Evolutionary conservation across 2,113 vertebrate genomes (phyloP).

Genomic region (Blennius ocellaris): DNA sequence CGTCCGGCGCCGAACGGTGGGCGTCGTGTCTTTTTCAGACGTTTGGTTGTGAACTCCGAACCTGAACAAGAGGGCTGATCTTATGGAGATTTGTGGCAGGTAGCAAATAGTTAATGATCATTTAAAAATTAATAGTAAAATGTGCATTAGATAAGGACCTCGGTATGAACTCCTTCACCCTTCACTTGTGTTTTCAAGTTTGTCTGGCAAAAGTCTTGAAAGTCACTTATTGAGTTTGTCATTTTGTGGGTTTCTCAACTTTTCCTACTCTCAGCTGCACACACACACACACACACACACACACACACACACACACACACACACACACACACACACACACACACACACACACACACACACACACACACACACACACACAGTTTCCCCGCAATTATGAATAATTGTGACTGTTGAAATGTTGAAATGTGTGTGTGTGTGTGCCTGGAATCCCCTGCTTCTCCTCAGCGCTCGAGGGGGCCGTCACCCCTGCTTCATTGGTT

Average conservation of each 20-base stretch:
- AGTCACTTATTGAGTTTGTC: conserved; percentile 55
- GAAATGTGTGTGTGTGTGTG: conserved; percentile 82
- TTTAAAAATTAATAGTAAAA: too few relatives aligned
- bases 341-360: conserved; percentile 5
- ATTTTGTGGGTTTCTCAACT: conserved; percentile 46
- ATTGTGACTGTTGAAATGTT: conserved; percentile 82
- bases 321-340: conserved; percentile 14
- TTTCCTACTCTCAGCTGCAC: conserved; percentile 28
- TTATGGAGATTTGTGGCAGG: too few relatives aligned
- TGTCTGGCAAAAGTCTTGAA: conserved; percentile 42
- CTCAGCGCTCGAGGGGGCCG: conserved; percentile 69
- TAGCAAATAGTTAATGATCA: too few relatives aligned
- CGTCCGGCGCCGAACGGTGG: too few relatives aligned
- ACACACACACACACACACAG: conserved; percentile 26
- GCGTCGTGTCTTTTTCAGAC: too few relatives aligned
- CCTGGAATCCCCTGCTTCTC: conserved; percentile 69
- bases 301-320: conserved; percentile 1
- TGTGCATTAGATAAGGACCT: conserved; percentile 50
- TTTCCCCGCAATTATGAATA: conserved; percentile 85
- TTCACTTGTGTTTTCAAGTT: conserved; percentile 24
- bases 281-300: conserved; percentile 5
- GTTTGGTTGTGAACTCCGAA: too few relatives aligned
- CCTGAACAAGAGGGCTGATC: too few relatives aligned
- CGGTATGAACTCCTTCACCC: conserved; percentile 74
- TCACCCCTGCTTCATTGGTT: conserved; percentile 60